phyloP scores from a whole-genome alignment of 2,888 invertebrate species.

The Salpingus planirostris region DNA sequence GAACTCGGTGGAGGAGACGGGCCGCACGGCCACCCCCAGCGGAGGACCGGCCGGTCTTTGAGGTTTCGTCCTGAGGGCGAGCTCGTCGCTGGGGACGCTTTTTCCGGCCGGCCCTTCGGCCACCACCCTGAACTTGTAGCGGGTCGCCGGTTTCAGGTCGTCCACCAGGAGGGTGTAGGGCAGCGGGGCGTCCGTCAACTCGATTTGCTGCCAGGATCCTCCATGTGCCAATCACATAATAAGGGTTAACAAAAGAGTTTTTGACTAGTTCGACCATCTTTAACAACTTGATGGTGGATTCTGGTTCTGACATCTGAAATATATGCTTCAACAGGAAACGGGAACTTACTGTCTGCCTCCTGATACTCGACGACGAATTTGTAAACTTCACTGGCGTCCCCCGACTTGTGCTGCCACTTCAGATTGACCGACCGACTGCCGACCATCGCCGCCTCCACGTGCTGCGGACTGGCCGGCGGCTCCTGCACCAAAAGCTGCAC shows the following conservation, averaged over 20 bases:
- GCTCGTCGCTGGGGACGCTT: constrained; percentile 56
- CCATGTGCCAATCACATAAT: too few relatives aligned
- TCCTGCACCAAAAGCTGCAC: constrained; percentile 68
- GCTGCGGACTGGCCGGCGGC: constrained; percentile 61
- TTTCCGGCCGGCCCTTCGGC: constrained; percentile 68
- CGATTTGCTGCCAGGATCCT: constrained; percentile 58
- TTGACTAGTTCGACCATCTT: not conserved
- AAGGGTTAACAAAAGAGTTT: not conserved
- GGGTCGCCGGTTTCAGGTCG: constrained; percentile 61
- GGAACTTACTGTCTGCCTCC: constrained; percentile 50
- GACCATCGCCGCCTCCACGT: constrained; percentile 58
- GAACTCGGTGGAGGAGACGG: constrained; percentile 65
- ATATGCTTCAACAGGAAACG: too few relatives aligned
- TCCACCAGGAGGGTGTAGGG: constrained; percentile 56
- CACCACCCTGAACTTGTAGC: constrained; percentile 60
- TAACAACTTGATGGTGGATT: too few relatives aligned
- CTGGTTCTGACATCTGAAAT: too few relatives aligned
- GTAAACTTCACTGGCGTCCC: constrained; percentile 61
- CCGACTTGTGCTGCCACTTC: constrained; percentile 64
- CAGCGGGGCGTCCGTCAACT: constrained; percentile 54
- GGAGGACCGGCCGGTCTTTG: constrained; percentile 64
- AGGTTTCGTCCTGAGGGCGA: constrained; percentile 57
- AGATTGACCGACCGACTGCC: constrained; percentile 64
- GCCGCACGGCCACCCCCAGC: constrained; percentile 54
- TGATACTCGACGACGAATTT: constrained; percentile 62